Percentiles rank a stretch among this genome's conserved stretches.
phyloP scores from a whole-genome alignment of 2,113 vertebrate species.

The Pao palembangensis region DNA sequence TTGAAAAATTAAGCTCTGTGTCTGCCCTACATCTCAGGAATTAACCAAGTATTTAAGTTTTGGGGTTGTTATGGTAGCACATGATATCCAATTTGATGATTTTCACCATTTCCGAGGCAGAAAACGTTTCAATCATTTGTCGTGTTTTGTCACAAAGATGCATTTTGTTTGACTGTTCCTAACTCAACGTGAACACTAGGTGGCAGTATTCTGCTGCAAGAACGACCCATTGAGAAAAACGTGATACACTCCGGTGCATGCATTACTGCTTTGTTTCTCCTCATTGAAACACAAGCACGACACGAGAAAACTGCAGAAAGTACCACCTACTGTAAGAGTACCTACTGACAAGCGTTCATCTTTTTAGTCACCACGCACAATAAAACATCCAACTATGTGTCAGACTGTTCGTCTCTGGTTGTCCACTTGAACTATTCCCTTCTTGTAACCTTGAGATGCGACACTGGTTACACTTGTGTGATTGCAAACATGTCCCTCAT shows the following conservation, averaged over 20 bases:
- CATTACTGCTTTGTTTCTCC: slow-evolving; percentile 23
- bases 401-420: not conserved
- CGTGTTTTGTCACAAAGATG: too few relatives aligned
- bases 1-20: too few relatives aligned
- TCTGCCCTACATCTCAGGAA: too few relatives aligned
- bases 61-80: too few relatives aligned
- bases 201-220: slow-evolving; percentile 53
- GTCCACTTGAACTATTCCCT: not conserved
- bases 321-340: slow-evolving; percentile 20
- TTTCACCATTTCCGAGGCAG: too few relatives aligned
- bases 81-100: too few relatives aligned
- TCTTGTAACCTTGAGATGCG: slow-evolving; percentile 12
- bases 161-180: too few relatives aligned
- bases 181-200: slow-evolving; percentile 36
- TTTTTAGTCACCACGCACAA: slow-evolving; percentile 1
- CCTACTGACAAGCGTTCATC: not conserved
- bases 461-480: too few relatives aligned
- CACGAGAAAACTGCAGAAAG: slow-evolving; percentile 30
- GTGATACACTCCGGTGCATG: slow-evolving; percentile 35
- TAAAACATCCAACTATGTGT: not conserved
- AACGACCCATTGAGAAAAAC: slow-evolving; percentile 39
- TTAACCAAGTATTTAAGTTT: too few relatives aligned
- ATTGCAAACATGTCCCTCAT: not conserved
- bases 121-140: too few relatives aligned
- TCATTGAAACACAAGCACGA: slow-evolving; percentile 22